These are phyloP conservation scores for Notospermus geniculatus DNA, from an alignment of 1,140 invertebrate genomes.

Conservation along the genomic window DNA sequence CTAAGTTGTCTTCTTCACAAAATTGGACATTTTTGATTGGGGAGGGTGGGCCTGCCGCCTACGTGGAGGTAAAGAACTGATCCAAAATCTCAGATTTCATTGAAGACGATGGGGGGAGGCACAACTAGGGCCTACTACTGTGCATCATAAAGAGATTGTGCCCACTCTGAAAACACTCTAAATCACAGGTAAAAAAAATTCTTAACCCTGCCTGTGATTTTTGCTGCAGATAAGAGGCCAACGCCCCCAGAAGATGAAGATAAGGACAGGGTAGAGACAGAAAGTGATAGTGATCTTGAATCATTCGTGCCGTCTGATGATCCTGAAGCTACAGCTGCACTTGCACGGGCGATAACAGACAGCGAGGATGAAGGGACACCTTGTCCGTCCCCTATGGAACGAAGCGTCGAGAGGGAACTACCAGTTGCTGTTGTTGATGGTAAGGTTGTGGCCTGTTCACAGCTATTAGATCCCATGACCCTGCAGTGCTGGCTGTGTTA, in stretches of 20 bases:
- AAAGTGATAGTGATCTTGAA: constrained; percentile 29
- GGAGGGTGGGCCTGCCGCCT: background rate
- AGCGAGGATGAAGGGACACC: constrained; percentile 43
- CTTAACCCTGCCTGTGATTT: too few relatives aligned
- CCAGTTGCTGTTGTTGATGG: background rate
- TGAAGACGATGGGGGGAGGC: too few relatives aligned
- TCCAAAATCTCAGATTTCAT: too few relatives aligned
- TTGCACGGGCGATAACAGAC: constrained; percentile 46
- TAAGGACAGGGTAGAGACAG: constrained; percentile 17
- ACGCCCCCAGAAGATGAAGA: constrained; percentile 1
- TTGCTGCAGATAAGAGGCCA: background rate
- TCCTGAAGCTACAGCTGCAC: constrained; percentile 36
- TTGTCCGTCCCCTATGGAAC: background rate
- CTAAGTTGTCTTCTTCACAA: too few relatives aligned
- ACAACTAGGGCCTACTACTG: too few relatives aligned
- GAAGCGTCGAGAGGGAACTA: constrained; percentile 1
- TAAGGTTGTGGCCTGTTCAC: background rate
- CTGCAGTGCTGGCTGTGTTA: too few relatives aligned
- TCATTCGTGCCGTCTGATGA: constrained; percentile 35
- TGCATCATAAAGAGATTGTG: too few relatives aligned
- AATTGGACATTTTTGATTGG: too few relatives aligned
- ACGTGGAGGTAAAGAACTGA: background rate
- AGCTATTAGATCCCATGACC: too few relatives aligned
- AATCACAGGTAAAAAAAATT: too few relatives aligned
- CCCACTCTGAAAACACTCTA: too few relatives aligned